A percentile compares a stretch with the other conserved stretches of the same genome.
These are phyloP conservation scores for Oreochromis niloticus DNA, from an alignment of 2,113 vertebrate genomes.

Conservation along the genomic window DNA sequence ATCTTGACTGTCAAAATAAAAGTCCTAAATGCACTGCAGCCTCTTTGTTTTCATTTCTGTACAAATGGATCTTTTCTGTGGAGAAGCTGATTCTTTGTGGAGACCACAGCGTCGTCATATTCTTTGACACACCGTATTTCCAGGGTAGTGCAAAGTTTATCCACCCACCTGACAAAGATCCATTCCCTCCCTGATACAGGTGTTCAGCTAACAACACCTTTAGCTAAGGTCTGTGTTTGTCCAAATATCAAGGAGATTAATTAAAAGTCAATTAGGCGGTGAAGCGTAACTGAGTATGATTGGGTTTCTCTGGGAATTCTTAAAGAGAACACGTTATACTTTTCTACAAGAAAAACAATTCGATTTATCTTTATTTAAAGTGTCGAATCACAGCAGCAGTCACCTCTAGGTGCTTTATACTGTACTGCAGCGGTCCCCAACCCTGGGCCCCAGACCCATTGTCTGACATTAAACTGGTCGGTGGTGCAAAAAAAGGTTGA, in stretches of 20 bases:
- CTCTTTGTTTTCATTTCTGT: not conserved
- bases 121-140: not conserved
- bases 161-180: not conserved
- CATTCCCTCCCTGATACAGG: not conserved
- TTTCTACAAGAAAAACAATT: not conserved
- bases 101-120: not conserved
- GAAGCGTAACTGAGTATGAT: conserved; percentile 81
- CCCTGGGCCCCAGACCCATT: too few species aligned
- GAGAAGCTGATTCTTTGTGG: not conserved
- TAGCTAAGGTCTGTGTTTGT: conserved; percentile 73
- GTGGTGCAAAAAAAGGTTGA: too few species aligned
- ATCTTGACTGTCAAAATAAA: not conserved
- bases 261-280: conserved; percentile 86
- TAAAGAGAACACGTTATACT: not conserved
- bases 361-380: not conserved
- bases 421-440: not conserved
- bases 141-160: not conserved
- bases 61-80: not conserved
- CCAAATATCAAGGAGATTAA: conserved; percentile 92
- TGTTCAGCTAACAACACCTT: conserved; percentile 31
- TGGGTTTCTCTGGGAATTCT: conserved; percentile 41
- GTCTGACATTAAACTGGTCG: too few species aligned
- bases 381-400: not conserved
- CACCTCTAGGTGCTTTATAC: not conserved
- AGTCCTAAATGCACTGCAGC: not conserved